Percentiles rank a stretch among this genome's conserved stretches.
These are phyloP conservation scores for Plutomurus gul DNA, from an alignment of 1,140 invertebrate genomes.

Conservation along the genomic window DNA sequence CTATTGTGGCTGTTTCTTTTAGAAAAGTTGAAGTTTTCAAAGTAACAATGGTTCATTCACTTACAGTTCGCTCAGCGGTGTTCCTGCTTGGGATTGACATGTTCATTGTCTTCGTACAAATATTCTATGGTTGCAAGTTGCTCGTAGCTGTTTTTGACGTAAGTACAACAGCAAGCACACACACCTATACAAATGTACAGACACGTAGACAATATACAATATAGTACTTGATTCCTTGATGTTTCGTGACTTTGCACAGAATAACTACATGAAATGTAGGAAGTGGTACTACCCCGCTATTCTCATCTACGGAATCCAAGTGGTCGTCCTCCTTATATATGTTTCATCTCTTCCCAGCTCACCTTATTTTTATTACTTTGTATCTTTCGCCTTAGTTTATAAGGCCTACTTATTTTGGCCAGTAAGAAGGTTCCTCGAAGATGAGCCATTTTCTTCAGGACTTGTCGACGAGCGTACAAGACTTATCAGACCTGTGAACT, in stretches of 20 bases:
- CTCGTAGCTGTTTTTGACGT: not conserved
- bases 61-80: not conserved
- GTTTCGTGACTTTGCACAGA: slow-evolving; percentile 26
- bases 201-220: too few species aligned
- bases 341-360: slow-evolving; percentile 20
- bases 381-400: not conserved
- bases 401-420: slow-evolving; percentile 34
- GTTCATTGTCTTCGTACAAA: not conserved
- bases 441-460: not conserved
- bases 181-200: too few species aligned
- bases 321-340: not conserved
- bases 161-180: not conserved
- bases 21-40: too few species aligned
- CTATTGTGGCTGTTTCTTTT: too few species aligned
- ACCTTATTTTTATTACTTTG: slow-evolving; percentile 34
- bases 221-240: too few species aligned
- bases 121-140: not conserved
- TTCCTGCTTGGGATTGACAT: not conserved
- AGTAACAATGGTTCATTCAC: too few species aligned
- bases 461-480: not conserved
- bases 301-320: not conserved
- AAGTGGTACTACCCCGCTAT: slow-evolving; percentile 8
- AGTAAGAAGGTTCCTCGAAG: slow-evolving; percentile 16
- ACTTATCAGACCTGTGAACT: not conserved
- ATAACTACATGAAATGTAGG: not conserved